Evolutionary conservation across 2,888 invertebrate species (phyloP).

Genomic region (Erebia aethiops): DNA sequence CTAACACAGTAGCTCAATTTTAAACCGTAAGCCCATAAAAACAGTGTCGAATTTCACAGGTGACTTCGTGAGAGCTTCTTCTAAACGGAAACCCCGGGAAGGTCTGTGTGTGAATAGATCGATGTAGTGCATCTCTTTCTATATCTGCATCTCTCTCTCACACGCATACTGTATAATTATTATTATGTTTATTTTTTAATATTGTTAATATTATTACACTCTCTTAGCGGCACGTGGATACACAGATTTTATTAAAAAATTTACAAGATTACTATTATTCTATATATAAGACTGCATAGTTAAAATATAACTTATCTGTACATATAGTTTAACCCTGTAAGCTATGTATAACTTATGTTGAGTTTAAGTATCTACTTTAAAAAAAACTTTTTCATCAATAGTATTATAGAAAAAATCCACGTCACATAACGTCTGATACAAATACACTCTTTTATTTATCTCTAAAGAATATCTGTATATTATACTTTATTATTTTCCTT

Average conservation of each 20-base stretch:
- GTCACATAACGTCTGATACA: not conserved
- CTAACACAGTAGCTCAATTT: slow-evolving; percentile 61
- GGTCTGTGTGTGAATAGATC: slow-evolving; percentile 81
- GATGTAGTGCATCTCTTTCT: slow-evolving; percentile 77
- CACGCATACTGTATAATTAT: slow-evolving; percentile 59
- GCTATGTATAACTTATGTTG: slow-evolving; percentile 3
- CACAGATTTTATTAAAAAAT: slow-evolving; percentile 18
- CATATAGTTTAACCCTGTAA: not conserved
- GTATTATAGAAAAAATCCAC: not conserved
- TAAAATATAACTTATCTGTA: not conserved
- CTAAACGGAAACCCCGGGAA: slow-evolving; percentile 69
- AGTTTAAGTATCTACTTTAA: slow-evolving; percentile 2
- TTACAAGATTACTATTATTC: not conserved
- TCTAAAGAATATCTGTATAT: not conserved
- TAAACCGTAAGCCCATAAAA: slow-evolving; percentile 54
- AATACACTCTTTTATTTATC: not conserved
- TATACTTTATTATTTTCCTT: not conserved
- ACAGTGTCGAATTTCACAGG: slow-evolving; percentile 75
- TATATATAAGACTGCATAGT: not conserved
- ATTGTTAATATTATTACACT: slow-evolving; percentile 18
- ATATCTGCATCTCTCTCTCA: slow-evolving; percentile 76
- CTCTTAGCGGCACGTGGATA: slow-evolving; percentile 28
- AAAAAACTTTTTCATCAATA: not conserved
- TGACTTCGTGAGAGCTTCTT: slow-evolving; percentile 79
- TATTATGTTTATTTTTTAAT: slow-evolving; percentile 32